Conservation (phyloP, 2,113 vertebrate genomes). For the Macrotis lagotis region DNA sequence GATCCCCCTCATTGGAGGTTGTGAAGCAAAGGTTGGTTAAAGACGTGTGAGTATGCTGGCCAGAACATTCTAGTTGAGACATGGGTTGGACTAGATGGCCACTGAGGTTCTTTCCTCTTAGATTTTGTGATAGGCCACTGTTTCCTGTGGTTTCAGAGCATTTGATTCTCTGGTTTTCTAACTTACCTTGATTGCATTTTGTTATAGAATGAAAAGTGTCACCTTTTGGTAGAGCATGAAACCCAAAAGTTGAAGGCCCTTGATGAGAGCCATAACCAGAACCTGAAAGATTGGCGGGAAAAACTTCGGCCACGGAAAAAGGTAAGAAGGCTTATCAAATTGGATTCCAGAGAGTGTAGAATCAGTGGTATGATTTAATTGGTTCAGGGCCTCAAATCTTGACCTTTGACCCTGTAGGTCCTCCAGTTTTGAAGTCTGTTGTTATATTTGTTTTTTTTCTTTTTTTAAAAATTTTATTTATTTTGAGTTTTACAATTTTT, state of each 20-base stretch:
- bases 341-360: background rate
- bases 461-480: no score
- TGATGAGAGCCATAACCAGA: constrained; percentile 92
- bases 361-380: background rate
- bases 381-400: background rate
- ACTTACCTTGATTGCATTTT: constrained; percentile 38
- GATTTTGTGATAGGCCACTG: background rate
- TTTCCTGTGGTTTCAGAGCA: background rate
- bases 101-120: background rate
- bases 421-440: background rate
- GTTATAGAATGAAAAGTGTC: constrained; percentile 96
- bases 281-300: constrained; percentile 94
- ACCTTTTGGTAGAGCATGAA: constrained; percentile 95
- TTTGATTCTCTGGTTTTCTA: background rate
- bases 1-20: background rate
- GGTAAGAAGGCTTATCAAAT: constrained; percentile 78
- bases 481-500: no score
- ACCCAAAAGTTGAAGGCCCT: constrained; percentile 93
- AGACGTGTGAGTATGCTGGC: background rate
- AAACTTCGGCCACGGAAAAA: constrained; percentile 93
- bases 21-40: background rate
- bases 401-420: background rate
- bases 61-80: background rate
- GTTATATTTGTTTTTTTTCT: background rate
- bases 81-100: background rate